These are phyloP conservation scores for Dexiosoma caninum DNA, from an alignment of 2,888 invertebrate species.

Conservation along the genomic window DNA sequence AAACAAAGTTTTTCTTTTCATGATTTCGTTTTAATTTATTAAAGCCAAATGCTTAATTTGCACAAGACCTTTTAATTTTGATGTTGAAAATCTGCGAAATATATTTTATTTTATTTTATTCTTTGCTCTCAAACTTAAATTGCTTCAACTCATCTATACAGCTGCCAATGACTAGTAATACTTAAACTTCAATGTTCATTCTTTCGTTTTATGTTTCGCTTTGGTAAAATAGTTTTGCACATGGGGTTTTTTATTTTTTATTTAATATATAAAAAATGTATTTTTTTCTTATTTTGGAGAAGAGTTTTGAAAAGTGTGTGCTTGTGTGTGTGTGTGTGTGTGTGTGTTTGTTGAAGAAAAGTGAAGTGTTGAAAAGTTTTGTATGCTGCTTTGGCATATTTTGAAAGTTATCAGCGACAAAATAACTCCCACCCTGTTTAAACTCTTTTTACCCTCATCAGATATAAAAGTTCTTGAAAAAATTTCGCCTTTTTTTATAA, in stretches of 20 bases:
- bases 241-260: conserved; percentile 28
- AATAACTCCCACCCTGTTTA: conserved; percentile 14
- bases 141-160: conserved; percentile 56
- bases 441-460: background rate
- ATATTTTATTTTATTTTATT: background rate
- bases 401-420: conserved; percentile 50
- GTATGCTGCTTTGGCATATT: conserved; percentile 57
- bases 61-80: conserved; percentile 26
- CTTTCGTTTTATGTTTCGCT: conserved; percentile 41
- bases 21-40: background rate
- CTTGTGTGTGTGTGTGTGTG: background rate
- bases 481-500: background rate
- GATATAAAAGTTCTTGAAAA: background rate
- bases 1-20: background rate
- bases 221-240: conserved; percentile 60
- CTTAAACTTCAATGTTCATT: conserved; percentile 48
- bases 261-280: no score
- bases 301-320: background rate
- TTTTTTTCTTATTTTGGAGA: background rate
- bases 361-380: conserved; percentile 59
- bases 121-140: conserved; percentile 45
- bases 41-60: background rate
- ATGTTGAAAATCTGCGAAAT: background rate
- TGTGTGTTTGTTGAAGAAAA: background rate
- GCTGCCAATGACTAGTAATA: conserved; percentile 61